Percentiles rank a stretch among this genome's conserved stretches.
Conservation (phyloP, 2,888 invertebrate species). For the Eupithecia inturbata region DNA sequence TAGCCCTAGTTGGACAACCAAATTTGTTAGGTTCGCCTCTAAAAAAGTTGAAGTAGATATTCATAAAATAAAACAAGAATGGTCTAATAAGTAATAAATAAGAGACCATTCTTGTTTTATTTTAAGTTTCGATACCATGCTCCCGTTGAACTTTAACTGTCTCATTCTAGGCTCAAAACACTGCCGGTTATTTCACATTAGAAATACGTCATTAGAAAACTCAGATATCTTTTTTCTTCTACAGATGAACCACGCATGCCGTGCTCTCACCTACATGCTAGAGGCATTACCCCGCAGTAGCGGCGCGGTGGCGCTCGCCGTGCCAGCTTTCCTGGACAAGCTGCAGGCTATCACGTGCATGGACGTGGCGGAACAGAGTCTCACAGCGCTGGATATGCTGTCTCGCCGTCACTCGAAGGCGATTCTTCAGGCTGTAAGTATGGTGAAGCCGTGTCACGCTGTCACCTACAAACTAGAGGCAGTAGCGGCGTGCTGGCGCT, state of each 20-base stretch:
- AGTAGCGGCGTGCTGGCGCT: too few relatives aligned
- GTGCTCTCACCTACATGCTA: constrained; percentile 99
- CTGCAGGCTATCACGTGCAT: constrained; percentile 99
- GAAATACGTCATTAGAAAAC: too few relatives aligned
- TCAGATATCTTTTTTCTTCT: neutral
- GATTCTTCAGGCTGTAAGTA: constrained; percentile 93
- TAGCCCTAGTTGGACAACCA: too few relatives aligned
- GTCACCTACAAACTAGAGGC: too few relatives aligned
- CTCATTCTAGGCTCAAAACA: neutral
- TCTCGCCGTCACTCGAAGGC: constrained; percentile 98
- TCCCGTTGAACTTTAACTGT: neutral
- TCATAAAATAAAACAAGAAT: too few relatives aligned
- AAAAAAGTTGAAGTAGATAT: neutral
- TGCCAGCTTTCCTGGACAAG: constrained; percentile 98
- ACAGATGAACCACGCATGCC: constrained; percentile 98
- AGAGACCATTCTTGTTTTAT: neutral
- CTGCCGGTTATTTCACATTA: too few relatives aligned
- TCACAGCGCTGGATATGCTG: constrained; percentile 98
- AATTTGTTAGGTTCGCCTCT: too few relatives aligned
- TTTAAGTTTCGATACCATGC: too few relatives aligned
- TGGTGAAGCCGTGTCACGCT: neutral
- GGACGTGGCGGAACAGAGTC: constrained; percentile 99
- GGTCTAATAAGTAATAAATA: too few relatives aligned
- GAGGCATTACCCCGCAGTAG: constrained; percentile 98
- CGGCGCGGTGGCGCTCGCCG: constrained; percentile 97